Evolutionary conservation across 2,797 vertebrate genomes (phyloP).

Genomic region (Oreochromis mossambicus): DNA sequence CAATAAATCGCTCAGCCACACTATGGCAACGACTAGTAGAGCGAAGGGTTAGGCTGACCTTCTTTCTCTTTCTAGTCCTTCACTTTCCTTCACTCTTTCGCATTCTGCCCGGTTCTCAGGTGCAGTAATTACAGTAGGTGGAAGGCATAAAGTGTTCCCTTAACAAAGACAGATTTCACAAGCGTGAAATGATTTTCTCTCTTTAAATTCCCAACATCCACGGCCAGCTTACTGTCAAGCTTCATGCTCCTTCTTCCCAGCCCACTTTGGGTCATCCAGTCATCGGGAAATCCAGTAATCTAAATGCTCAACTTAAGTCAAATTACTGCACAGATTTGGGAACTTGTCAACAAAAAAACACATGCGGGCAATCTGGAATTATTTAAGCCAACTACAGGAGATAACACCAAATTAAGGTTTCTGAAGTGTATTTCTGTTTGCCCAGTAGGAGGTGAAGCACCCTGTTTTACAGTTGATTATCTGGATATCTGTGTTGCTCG

Average conservation of each 20-base stretch:
- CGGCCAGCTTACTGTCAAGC: conserved; percentile 12
- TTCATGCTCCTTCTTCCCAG: background rate
- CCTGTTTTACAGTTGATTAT: background rate
- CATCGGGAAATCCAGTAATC: conserved; percentile 51
- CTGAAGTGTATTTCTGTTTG: conserved; percentile 73
- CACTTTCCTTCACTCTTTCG: background rate
- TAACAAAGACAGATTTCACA: conserved; percentile 5
- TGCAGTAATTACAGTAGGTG: conserved; percentile 51
- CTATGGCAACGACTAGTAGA: conserved; percentile 73
- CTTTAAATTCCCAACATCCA: background rate
- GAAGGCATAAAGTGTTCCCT: conserved; percentile 42
- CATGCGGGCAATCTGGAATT: conserved; percentile 76
- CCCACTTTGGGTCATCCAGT: conserved; percentile 33
- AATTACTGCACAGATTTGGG: conserved; percentile 10
- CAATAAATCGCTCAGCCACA: conserved; percentile 91
- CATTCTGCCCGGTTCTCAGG: background rate
- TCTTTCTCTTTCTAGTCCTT: conserved; percentile 21
- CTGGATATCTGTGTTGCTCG: background rate
- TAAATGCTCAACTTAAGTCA: conserved; percentile 14
- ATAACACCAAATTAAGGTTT: conserved; percentile 84
- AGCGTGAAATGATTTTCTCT: background rate
- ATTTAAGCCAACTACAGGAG: conserved; percentile 82
- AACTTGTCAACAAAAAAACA: conserved; percentile 40
- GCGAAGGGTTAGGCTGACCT: conserved; percentile 58
- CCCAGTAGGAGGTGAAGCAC: background rate